A percentile compares a stretch with the other conserved stretches of the same genome.
phyloP scores from a whole-genome alignment of 2,888 invertebrate genomes.

The Sialis fuliginosa region DNA sequence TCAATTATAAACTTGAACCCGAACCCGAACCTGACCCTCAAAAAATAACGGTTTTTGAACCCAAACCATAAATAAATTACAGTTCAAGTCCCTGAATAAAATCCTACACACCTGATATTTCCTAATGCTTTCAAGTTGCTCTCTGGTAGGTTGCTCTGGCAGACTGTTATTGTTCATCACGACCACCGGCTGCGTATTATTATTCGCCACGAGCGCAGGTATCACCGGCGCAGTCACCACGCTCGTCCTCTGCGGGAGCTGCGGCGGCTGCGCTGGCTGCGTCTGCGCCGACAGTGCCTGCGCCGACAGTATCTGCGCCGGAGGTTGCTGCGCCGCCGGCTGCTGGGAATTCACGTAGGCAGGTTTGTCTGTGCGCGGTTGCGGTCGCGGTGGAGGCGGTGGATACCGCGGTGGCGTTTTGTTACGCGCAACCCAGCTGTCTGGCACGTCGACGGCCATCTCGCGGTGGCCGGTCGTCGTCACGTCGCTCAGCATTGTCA shows the following conservation, averaged over 20 bases:
- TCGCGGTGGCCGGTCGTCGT: constrained; percentile 86
- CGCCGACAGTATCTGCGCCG: not conserved
- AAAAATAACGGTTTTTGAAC: too few relatives aligned
- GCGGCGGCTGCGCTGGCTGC: constrained; percentile 9
- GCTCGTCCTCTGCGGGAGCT: constrained; percentile 6
- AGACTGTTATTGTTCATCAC: constrained; percentile 4
- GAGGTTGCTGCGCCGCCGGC: constrained; percentile 9
- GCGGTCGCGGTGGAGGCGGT: constrained; percentile 54
- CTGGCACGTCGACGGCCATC: constrained; percentile 98
- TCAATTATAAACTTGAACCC: too few relatives aligned
- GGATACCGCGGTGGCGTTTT: constrained; percentile 86
- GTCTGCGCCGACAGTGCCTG: too few relatives aligned
- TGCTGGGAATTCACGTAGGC: constrained; percentile 30
- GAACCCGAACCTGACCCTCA: too few relatives aligned
- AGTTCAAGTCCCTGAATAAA: too few relatives aligned
- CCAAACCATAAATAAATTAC: too few relatives aligned
- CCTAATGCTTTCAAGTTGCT: constrained; percentile 80
- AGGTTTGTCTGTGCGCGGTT: constrained; percentile 41
- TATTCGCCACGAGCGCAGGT: constrained; percentile 7
- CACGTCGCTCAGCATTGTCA: constrained; percentile 80
- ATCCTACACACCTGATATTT: constrained; percentile 61
- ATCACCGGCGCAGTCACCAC: constrained; percentile 8
- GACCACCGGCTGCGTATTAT: constrained; percentile 21
- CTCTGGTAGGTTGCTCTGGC: constrained; percentile 45
- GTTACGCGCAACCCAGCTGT: constrained; percentile 76